A percentile compares a stretch with the other conserved stretches of the same genome.
Evolutionary conservation across 2,797 vertebrate genomes (phyloP).

Genomic region (Jordanella pulchra): DNA sequence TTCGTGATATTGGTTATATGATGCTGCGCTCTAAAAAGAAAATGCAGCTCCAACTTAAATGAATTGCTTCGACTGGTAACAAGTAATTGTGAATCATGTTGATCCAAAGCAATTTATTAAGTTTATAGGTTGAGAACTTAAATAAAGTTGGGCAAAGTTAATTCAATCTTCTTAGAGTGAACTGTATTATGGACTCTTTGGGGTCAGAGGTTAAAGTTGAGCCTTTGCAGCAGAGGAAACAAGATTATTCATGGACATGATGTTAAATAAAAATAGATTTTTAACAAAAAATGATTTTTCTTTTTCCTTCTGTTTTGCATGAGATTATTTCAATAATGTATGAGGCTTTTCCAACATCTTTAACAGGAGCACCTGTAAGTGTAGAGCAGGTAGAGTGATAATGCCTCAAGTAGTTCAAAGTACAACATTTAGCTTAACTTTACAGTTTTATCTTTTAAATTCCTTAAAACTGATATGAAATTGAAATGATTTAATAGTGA

Average conservation of each 20-base stretch:
- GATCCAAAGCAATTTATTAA: too few relatives aligned
- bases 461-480: not conserved
- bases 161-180: not conserved
- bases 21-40: too few relatives aligned
- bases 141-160: too few relatives aligned
- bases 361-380: not conserved
- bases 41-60: too few relatives aligned
- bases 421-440: constrained; percentile 8
- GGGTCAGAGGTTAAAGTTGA: not conserved
- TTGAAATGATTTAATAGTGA: not conserved
- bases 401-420: constrained; percentile 6
- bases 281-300: too few relatives aligned
- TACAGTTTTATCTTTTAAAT: not conserved
- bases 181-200: not conserved
- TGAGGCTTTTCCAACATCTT: not conserved
- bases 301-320: too few relatives aligned
- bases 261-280: not conserved
- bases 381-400: not conserved
- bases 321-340: not conserved
- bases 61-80: too few relatives aligned
- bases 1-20: too few relatives aligned
- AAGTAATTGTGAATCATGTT: too few relatives aligned
- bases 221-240: not conserved
- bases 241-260: not conserved
- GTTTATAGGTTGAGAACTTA: too few relatives aligned